Base-by-base conservation (phyloP, 2,797 vertebrate species). In the Chrysocyon brachyurus region DNA sequence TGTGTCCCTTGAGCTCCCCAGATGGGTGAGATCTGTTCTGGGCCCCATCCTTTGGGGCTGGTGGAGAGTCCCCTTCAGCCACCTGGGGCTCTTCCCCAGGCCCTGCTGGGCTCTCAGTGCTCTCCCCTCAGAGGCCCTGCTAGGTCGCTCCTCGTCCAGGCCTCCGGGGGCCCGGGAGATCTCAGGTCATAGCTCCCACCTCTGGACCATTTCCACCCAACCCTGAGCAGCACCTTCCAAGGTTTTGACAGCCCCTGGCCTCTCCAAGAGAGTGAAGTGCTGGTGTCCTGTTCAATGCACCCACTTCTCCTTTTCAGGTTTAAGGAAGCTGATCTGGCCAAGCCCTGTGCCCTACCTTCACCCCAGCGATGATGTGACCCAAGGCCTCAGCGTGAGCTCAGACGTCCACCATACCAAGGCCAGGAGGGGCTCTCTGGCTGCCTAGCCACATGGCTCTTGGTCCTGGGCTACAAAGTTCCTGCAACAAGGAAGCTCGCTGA, bases 381-480 rank as follows among this genome's bases (percentile, higher is more conserved):
- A 21, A 24, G 15, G 19, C 24, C 36, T 22, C 16, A 0, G 26
- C 3, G 0, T 73, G 54, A 81, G 15, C 81, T 59, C 79, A 61
- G 14, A 12, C 0, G 0, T 28, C 46, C 49, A 31, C 1, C 12
- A 5, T 31, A 52, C 40, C 70, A 61, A 36, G 16, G 33, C 26
- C 1, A 0, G 11, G n/a, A 54, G 57, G 52, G 0, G 28, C 10
- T 36, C 36, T 49, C 40, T 73, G 66, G 63, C 46, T 8, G 3
- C 57, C 81, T 72, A n/a, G n/a, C 1, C 5, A 78, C 52, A 28
- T 31, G 5, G 11, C 46, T 79, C 14, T 87, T 10, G 1, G n/a
- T 33, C 68, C 64, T 12, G 19, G 8, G 79, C 28, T 11, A 15
- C 64, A 17, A 26, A 61, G 66, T 24, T 68, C 52, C 73, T 63